Conservation (phyloP, 1,140 invertebrate species). For the Tribolium castaneum region DNA sequence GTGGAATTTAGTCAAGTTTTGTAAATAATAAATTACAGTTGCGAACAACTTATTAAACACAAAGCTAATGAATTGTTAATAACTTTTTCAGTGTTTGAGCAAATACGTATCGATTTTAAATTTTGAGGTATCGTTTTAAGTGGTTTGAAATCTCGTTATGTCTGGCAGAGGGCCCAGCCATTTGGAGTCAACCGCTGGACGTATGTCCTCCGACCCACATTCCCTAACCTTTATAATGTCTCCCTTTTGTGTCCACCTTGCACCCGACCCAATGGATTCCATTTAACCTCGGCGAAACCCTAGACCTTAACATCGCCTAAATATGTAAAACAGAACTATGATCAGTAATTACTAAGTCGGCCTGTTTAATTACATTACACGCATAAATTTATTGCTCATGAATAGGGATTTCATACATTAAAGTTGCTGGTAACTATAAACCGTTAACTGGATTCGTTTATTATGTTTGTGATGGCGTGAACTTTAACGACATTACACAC, state of each 20-base stretch:
- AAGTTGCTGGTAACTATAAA: constrained; percentile 28
- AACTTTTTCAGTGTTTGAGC: no score
- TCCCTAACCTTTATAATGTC: constrained; percentile 45
- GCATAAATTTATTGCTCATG: constrained; percentile 45
- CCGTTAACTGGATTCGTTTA: constrained; percentile 42
- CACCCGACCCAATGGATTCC: constrained; percentile 39
- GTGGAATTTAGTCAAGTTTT: not conserved
- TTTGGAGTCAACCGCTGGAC: constrained; percentile 45
- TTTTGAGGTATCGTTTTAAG: no score
- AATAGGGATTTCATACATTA: constrained; percentile 44
- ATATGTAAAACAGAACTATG: constrained; percentile 37
- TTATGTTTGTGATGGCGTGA: constrained; percentile 40
- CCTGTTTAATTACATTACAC: constrained; percentile 45
- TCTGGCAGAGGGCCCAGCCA: constrained; percentile 21
- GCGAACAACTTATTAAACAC: no score
- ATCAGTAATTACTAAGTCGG: constrained; percentile 45
- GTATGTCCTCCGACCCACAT: constrained; percentile 46
- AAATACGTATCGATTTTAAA: no score
- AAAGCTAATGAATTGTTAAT: no score
- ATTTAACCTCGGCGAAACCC: constrained; percentile 35
- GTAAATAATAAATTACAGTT: not conserved
- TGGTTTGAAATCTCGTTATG: not conserved
- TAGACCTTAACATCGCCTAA: constrained; percentile 24
- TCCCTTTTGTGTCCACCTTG: constrained; percentile 46
- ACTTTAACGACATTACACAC: constrained; percentile 20